These are phyloP conservation scores for Pseudochirops corinnae DNA, from an alignment of 2,797 vertebrate species.

Conservation along the genomic window DNA sequence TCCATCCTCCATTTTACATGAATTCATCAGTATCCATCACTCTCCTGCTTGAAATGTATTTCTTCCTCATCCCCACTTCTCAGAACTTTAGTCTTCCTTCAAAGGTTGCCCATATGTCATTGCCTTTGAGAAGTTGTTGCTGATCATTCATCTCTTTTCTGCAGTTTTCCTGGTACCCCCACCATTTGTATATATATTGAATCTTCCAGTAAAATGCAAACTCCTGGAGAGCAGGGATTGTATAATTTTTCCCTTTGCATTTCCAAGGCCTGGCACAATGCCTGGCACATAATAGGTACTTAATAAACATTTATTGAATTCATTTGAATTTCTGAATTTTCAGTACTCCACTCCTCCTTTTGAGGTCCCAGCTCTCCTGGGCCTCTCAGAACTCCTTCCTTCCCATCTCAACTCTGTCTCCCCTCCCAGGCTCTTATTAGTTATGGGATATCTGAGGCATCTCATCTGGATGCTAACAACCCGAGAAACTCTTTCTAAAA, in stretches of 20 bases:
- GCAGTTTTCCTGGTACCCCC: neutral
- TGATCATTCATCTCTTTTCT: neutral
- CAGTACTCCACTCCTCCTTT: neutral
- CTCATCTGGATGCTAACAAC: neutral
- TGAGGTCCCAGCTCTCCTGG: neutral
- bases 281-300: neutral
- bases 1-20: neutral
- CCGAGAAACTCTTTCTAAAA: neutral
- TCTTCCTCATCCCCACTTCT: neutral
- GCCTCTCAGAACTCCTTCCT: neutral
- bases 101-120: neutral
- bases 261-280: neutral
- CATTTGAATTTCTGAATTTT: neutral
- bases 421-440: neutral
- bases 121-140: neutral
- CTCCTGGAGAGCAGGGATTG: neutral
- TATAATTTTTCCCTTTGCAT: neutral
- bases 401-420: neutral
- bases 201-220: neutral
- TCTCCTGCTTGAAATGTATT: neutral
- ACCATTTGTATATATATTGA: neutral
- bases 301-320: neutral
- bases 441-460: neutral
- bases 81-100: neutral
- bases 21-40: neutral